phyloP scores from a whole-genome alignment of 92 coral and sea anemone species.

The Porites cylindrica region DNA sequence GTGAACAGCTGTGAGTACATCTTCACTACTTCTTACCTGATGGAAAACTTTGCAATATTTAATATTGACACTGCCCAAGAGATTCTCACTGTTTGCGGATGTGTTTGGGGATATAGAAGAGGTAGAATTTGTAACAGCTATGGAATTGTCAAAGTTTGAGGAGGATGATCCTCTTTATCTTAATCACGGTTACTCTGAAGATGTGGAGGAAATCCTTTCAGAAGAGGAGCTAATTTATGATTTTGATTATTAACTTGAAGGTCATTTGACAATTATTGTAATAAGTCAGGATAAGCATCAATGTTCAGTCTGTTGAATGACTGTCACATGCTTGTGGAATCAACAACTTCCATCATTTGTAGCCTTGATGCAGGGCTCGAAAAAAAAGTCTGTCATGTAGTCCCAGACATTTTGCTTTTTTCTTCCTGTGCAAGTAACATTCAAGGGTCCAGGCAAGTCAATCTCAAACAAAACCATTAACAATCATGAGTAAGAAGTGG shows the following conservation, averaged over 20 bases:
- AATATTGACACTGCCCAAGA: background rate
- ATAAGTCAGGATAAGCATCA: constrained; percentile 12
- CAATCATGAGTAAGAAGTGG: constrained; percentile 29
- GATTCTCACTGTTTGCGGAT: background rate
- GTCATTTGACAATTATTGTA: constrained; percentile 8
- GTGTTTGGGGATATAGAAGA: constrained; percentile 53
- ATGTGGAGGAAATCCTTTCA: constrained; percentile 41
- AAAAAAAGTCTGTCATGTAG: constrained; percentile 23
- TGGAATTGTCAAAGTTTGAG: constrained; percentile 36
- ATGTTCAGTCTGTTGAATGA: constrained; percentile 24
- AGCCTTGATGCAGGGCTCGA: constrained; percentile 1
- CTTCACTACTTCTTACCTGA: constrained; percentile 48
- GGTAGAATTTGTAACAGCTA: constrained; percentile 30
- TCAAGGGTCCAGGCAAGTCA: constrained; percentile 33
- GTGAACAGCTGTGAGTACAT: constrained; percentile 51
- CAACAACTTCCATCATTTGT: constrained; percentile 19
- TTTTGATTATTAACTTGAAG: constrained; percentile 24
- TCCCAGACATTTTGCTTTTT: constrained; percentile 1
- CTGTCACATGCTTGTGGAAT: constrained; percentile 10
- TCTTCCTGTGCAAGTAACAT: constrained; percentile 15
- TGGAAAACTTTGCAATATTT: constrained; percentile 69
- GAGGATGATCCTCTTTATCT: constrained; percentile 47
- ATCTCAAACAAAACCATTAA: constrained; percentile 28
- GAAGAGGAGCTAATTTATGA: constrained; percentile 38
- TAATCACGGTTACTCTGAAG: constrained; percentile 39